Evolutionary conservation across 2,888 invertebrate species (phyloP), one percentile per base, ranked within the genome.

Genomic region (Biston stratarius): DNA sequence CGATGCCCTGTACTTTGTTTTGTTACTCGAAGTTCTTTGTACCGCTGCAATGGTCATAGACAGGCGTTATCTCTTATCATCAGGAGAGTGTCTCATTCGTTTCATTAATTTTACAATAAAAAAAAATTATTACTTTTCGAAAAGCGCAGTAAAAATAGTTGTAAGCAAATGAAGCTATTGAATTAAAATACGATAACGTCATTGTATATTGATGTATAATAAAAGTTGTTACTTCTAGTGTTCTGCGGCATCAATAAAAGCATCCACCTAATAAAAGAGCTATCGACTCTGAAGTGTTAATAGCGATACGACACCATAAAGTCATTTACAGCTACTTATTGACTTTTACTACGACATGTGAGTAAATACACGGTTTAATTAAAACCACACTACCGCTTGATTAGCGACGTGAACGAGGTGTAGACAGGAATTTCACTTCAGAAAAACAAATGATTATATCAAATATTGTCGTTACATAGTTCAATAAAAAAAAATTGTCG

Each of bases 251-350:
- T 51, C 36, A 44, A 55, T 60, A 55, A 61, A 56, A 38, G 40
- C 36, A 48, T 40, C 47, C 15, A 45, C 34, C 38, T 57, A 61
- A 61, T 66, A 51, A 67, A 63, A 60, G 7, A 59, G 44, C 53
- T 38, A 60, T 67, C 59, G 63, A 51, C 49, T 44, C 14, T 7
- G 55, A 56, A 10, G 63, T 63, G 63, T 63, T 59, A 67, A 67
- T 67, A 63, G 63, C 40, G 40, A 58, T 42, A 58, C 52, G 64
- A 58, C 59, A 44, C 60, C 44, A 64, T 67, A 62, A 67, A 63
- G 15, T 47, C 55, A 53, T 67, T 60, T 60, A 63, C 63, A 66
- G 47, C 61, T 52, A 45, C 42, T 66, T 61, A 56, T 57, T 49
- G 51, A 52, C 61, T 61, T 38, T 60, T 55, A 61, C 53, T 40